Base-by-base conservation (phyloP, 2,888 invertebrate species). In the Andrena haemorrhoa region DNA sequence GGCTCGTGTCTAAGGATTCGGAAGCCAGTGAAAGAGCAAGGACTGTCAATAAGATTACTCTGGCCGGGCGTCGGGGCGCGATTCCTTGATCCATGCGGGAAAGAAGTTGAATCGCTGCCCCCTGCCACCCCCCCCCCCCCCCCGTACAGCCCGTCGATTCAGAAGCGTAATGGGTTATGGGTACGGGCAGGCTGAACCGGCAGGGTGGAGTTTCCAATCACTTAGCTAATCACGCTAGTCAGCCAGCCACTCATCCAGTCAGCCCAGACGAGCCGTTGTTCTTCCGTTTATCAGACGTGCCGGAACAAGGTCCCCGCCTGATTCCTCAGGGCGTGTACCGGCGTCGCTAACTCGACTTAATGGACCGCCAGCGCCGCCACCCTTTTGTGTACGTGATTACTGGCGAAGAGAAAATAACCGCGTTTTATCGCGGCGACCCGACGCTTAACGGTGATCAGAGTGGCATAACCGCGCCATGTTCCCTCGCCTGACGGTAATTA, bases 141-240 rank as follows among this genome's bases (percentile, higher is more conserved):
- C 12, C 41, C 41, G 16, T 23, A 10, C 20, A 2, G 20, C 12
- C 23, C 23, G 60, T 41, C 66, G 71, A 76, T 74, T 69, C 69
- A n/a, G 7, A 23, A 49, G 51, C 63, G 66, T 85, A 81, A 86
- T 85, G 76, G 81, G 86, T 86, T 85, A 86, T 85, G 76, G 77
- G 75, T 76, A 74, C 12, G 64, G 58, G 69, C 73, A 64, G 53
- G 63, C 83, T 74, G 80, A 82, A 79, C 72, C 75, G 61, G 49
- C 74, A 86, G 89, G 92, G 90, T 88, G 88, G 91, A 84, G 88
- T 89, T 80, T 89, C 87, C 90, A 92, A 92, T 92, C 91, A 92
- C 91, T 92, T 92, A 92, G 90, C 91, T 91, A 92, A 92, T 92
- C 92, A 92, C 89, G 89, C 86, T 82, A 89, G 89, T 87, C 90